Conservation (phyloP, 2,888 invertebrate species). For the Idaea straminata region DNA sequence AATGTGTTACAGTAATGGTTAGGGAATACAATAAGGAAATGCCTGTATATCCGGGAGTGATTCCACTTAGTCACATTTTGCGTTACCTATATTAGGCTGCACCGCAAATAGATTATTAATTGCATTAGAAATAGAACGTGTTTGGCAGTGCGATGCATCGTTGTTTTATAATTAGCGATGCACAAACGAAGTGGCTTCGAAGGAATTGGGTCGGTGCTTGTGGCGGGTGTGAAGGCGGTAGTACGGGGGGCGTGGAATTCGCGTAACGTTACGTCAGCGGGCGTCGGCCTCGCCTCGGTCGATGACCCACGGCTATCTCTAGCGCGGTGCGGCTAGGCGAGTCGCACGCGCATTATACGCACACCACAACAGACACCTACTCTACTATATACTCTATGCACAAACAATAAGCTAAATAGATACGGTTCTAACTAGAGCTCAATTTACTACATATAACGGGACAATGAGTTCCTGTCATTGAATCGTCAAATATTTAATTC, state of each 20-base stretch:
- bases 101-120: constrained; percentile 47
- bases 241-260: constrained; percentile 64
- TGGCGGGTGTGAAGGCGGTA: constrained; percentile 40
- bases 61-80: neutral
- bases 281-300: constrained; percentile 75
- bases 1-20: neutral
- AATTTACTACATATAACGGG: constrained; percentile 1
- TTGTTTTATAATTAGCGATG: constrained; percentile 74
- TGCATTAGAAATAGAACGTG: constrained; percentile 66
- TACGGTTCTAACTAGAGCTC: neutral
- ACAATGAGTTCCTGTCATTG: neutral
- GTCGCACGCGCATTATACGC: constrained; percentile 63
- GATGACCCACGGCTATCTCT: constrained; percentile 76
- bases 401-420: constrained; percentile 3
- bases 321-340: constrained; percentile 55
- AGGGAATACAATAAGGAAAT: neutral
- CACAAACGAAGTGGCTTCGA: constrained; percentile 74
- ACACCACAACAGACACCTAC: constrained; percentile 23
- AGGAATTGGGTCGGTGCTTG: constrained; percentile 75
- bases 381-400: constrained; percentile 7
- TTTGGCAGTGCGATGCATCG: constrained; percentile 63
- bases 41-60: neutral
- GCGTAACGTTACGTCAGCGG: constrained; percentile 80
- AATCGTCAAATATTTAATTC: neutral
- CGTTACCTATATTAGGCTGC: constrained; percentile 4